These are phyloP conservation scores for Cichladusa arquata DNA, from an alignment of 2,113 vertebrate species.

Conservation along the genomic window DNA sequence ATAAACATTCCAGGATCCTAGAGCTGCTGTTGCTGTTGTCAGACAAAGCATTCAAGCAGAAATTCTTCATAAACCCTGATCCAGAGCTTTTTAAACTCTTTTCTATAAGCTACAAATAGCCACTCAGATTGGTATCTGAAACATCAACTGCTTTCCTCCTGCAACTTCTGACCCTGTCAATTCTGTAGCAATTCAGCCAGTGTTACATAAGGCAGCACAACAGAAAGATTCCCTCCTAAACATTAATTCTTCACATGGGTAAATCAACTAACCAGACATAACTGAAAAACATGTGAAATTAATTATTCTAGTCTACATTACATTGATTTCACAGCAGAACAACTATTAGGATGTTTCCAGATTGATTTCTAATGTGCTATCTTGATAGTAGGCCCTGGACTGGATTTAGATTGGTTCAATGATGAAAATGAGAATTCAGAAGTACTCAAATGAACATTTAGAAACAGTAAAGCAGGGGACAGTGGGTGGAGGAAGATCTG, in stretches of 20 bases:
- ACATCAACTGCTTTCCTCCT: background rate
- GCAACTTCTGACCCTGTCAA: background rate
- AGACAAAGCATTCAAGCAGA: background rate
- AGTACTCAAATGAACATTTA: slow-evolving; percentile 29
- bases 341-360: background rate
- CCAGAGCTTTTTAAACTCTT: background rate
- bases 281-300: background rate
- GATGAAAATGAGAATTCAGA: slow-evolving; percentile 15
- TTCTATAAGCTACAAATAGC: background rate
- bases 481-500: slow-evolving; percentile 29
- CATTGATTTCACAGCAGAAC: background rate
- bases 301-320: background rate
- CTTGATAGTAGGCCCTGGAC: background rate
- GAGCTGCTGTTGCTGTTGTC: background rate
- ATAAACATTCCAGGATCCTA: background rate
- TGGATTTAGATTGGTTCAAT: background rate
- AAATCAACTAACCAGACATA: background rate
- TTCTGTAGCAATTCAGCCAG: background rate
- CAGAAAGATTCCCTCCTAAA: background rate
- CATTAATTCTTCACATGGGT: background rate
- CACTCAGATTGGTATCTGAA: background rate
- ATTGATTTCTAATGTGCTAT: background rate
- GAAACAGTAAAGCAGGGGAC: background rate
- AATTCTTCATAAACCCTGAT: background rate
- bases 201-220: background rate